Evolutionary conservation across 2,888 invertebrate species (phyloP).

Genomic region (Trichogramma dendrolimi): DNA sequence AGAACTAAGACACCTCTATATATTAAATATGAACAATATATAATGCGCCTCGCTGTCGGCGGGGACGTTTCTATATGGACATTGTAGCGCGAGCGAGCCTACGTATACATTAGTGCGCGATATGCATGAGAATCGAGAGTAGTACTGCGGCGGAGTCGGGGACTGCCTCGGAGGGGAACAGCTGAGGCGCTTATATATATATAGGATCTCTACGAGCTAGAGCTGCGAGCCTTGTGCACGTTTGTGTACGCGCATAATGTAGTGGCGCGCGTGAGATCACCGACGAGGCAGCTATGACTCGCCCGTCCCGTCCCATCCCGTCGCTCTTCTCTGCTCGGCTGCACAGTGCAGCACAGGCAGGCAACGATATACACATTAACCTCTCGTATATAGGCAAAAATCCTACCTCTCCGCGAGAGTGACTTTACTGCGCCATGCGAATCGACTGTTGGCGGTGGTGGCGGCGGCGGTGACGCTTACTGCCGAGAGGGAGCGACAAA

Average conservation of each 20-base stretch:
- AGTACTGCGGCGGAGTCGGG: background rate
- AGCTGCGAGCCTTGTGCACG: too few relatives aligned
- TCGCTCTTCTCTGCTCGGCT: background rate
- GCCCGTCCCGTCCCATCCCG: background rate
- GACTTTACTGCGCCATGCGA: too few relatives aligned
- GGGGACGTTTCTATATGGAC: too few relatives aligned
- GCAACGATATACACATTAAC: too few relatives aligned
- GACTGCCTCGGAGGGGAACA: background rate
- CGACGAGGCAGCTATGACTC: constrained; percentile 2
- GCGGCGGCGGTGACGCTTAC: constrained; percentile 12
- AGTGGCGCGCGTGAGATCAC: constrained; percentile 31
- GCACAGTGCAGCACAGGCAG: background rate
- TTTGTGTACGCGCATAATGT: constrained; percentile 6
- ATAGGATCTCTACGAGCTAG: too few relatives aligned
- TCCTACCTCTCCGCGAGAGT: too few relatives aligned
- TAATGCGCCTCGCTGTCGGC: too few relatives aligned
- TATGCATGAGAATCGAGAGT: background rate
- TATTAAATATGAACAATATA: too few relatives aligned
- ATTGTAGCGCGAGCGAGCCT: background rate
- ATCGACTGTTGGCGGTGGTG: constrained; percentile 17
- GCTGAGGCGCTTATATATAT: constrained; percentile 14
- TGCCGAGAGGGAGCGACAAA: background rate
- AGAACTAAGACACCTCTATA: too few relatives aligned
- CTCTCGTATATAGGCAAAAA: too few relatives aligned
- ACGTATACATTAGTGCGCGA: background rate